Evolutionary conservation across 2,888 invertebrate species (phyloP), one percentile per base, ranked within the genome.

Genomic region (Teinopalpus imperialis): DNA sequence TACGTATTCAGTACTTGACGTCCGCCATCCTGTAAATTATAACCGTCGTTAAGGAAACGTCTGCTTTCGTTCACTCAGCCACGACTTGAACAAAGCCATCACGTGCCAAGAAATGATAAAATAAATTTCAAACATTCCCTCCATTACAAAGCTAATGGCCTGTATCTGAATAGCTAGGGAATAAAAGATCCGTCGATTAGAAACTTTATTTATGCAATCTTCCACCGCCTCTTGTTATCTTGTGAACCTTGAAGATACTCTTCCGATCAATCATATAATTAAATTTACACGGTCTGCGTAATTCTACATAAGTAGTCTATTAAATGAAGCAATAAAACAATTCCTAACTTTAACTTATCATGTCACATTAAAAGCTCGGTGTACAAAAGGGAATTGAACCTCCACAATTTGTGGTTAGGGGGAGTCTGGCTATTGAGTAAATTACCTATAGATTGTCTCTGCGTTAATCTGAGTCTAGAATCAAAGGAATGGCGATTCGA

Each of bases 131-230:
- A 80, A 80, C 81, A 77, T 80, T 80, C 78, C 57, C 68, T n/a
- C 87, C 83, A 82, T 86, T 87, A 83, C 83, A 64, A 69, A 78
- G 83, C 86, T 87, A 88, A 88, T 87, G 87, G 87, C 78, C 83
- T 82, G 86, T 83, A 82, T 85, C 87, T 83, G 66, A 70, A 77
- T 74, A 75, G 81, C 75, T 73, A 69, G 78, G 77, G 82, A 86
- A 86, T 86, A 87, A 87, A 86, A 87, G 85, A 85, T 85, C 75
- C 81, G 85, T 85, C 87, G 87, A 88, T 88, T 86, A 87, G 77
- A 87, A 87, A 87, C 77, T 88, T 87, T 88, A 87, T 87, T 87
- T 81, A 86, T 82, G 85, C 82, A 83, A 86, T 86, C 81, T 82
- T 78, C 80, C 72, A 69, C 63, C 52, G 69, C 72, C 75, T 70